Percentiles rank a stretch among this genome's conserved stretches.
These are phyloP conservation scores for Galago senegalensis DNA, from an alignment of 2,797 vertebrate species.

Conservation along the genomic window DNA sequence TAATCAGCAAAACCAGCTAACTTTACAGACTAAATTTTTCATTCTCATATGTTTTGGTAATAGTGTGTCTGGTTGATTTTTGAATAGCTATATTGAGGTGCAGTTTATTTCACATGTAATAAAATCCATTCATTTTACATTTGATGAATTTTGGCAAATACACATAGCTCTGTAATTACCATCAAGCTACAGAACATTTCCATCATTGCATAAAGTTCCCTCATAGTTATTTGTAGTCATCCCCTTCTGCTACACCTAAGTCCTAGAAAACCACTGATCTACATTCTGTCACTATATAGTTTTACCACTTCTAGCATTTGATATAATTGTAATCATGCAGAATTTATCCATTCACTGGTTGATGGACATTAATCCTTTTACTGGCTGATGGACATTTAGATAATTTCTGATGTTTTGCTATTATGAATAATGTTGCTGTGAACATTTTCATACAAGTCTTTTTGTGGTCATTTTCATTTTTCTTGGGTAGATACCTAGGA, in stretches of 20 bases:
- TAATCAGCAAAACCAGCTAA: constrained; percentile 3
- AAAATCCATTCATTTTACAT: not conserved
- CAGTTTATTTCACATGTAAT: not conserved
- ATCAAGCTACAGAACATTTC: not conserved
- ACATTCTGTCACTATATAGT: not conserved
- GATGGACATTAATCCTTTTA: constrained; percentile 9
- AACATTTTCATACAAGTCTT: not conserved
- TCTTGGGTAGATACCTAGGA: constrained; percentile 7
- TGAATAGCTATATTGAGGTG: not conserved
- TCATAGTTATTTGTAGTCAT: not conserved
- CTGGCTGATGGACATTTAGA: not conserved
- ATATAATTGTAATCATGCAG: not conserved
- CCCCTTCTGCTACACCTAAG: no score
- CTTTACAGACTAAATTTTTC: not conserved
- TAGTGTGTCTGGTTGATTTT: not conserved
- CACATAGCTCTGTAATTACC: not conserved
- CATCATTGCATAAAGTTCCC: not conserved
- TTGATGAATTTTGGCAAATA: not conserved
- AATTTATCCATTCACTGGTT: not conserved
- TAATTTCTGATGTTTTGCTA: constrained; percentile 39
- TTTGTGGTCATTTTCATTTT: constrained; percentile 58
- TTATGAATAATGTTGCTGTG: not conserved
- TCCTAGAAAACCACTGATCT: not conserved
- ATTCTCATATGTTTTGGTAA: not conserved
- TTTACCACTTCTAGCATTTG: constrained; percentile 33